phyloP scores from a whole-genome alignment of 1,140 invertebrate species.

The Bombus haemorrhoidalis region DNA sequence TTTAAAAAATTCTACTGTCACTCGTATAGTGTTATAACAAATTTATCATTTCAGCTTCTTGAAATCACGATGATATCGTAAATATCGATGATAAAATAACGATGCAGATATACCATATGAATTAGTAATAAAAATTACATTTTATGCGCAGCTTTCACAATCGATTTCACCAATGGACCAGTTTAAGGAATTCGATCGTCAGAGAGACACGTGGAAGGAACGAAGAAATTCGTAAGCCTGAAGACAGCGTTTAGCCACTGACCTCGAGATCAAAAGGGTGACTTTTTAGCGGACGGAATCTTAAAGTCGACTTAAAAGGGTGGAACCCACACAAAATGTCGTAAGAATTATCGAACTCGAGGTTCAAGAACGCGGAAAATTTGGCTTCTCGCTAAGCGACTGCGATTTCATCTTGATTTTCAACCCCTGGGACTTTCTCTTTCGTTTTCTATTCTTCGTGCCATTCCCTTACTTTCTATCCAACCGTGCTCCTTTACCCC shows the following conservation, averaged over 20 bases:
- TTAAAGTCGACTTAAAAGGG: constrained; percentile 52
- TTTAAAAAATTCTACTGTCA: not conserved
- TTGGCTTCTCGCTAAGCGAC: constrained; percentile 51
- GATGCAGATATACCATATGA: no score
- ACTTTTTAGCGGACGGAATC: not conserved
- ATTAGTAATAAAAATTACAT: not conserved
- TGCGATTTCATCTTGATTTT: constrained; percentile 59
- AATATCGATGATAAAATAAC: no score
- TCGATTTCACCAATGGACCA: not conserved
- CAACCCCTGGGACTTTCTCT: constrained; percentile 38
- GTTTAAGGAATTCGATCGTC: not conserved
- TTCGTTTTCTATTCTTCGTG: constrained; percentile 2
- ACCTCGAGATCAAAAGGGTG: constrained; percentile 62
- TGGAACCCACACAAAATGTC: constrained; percentile 68
- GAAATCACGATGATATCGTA: no score
- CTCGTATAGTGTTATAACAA: no score
- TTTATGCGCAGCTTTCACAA: not conserved
- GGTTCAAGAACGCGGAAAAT: constrained; percentile 73
- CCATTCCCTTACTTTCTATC: not conserved
- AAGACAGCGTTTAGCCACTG: constrained; percentile 51
- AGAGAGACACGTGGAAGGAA: no score
- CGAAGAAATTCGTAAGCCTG: not conserved
- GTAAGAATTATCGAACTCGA: constrained; percentile 71
- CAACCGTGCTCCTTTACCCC: not conserved
- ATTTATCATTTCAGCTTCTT: no score